Conservation (phyloP, 2,888 invertebrate species). For the Schizaphis graminum region DNA sequence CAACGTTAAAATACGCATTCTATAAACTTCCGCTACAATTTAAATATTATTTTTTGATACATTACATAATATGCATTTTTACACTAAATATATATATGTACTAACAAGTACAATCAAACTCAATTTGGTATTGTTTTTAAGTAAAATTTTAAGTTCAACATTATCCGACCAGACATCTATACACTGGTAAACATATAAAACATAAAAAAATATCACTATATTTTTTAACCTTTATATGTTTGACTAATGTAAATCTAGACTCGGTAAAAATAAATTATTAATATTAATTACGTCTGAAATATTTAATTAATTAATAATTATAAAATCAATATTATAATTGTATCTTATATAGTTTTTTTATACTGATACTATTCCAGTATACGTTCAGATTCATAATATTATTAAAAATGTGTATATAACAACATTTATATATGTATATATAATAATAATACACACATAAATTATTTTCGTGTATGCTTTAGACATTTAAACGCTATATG, state of each 20-base stretch:
- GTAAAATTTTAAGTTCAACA: background rate
- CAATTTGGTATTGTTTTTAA: background rate
- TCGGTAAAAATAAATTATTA: background rate
- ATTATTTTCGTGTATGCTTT: background rate
- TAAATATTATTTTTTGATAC: background rate
- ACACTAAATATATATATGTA: background rate
- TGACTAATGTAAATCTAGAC: background rate
- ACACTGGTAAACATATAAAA: background rate
- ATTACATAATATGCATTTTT: background rate
- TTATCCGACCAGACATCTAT: background rate
- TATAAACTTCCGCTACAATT: background rate
- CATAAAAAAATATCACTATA: background rate
- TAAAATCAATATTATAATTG: background rate
- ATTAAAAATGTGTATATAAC: background rate
- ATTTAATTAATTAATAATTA: background rate
- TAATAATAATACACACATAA: background rate
- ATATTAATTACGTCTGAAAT: background rate
- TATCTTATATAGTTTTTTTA: background rate
- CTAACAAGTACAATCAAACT: background rate
- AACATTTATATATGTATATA: background rate
- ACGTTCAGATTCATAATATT: background rate
- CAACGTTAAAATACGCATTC: background rate
- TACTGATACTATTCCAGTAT: background rate
- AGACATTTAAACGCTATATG: background rate
- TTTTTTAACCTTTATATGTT: background rate